These are phyloP conservation scores for Drosophila seguyi DNA, from an alignment of 1,140 invertebrate species.

Conservation along the genomic window DNA sequence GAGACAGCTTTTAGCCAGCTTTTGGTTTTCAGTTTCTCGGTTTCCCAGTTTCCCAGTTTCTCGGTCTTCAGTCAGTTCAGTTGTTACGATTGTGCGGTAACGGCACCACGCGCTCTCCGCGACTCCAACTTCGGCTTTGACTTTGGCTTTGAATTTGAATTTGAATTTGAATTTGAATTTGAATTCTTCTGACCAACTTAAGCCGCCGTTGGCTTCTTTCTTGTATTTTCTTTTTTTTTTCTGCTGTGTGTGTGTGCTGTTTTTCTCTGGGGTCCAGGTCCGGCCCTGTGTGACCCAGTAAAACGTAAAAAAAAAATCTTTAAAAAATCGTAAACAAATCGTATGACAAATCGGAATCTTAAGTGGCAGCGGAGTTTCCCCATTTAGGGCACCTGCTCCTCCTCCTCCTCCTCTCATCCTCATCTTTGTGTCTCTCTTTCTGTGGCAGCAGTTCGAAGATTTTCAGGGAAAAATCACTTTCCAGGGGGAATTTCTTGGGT, in stretches of 20 bases:
- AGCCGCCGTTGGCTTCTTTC: conserved; percentile 2
- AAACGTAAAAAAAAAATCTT: not conserved
- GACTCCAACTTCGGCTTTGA: conserved; percentile 1
- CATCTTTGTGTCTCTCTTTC: not conserved
- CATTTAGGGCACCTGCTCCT: not conserved
- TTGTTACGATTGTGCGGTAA: conserved; percentile 79
- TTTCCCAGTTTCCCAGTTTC: conserved; percentile 4
- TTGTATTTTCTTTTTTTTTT: conserved; percentile 18
- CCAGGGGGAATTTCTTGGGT: not conserved
- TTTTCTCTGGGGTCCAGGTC: not conserved
- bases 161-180: not conserved
- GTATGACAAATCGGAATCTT: conserved; percentile 7
- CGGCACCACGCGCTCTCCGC: conserved; percentile 69
- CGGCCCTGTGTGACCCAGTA: conserved; percentile 13
- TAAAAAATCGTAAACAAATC: conserved; percentile 14
- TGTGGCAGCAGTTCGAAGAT: conserved; percentile 8
- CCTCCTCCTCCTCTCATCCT: not conserved
- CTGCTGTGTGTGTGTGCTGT: conserved; percentile 40
- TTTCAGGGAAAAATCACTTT: conserved; percentile 19
- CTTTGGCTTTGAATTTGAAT: conserved; percentile 2
- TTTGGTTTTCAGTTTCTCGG: conserved; percentile 13
- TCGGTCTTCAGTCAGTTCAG: conserved; percentile 49
- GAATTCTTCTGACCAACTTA: conserved; percentile 58
- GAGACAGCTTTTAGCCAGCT: conserved; percentile 42
- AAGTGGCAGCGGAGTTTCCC: not conserved